Evolutionary conservation across 2,797 vertebrate species (phyloP).

Genomic region (Ctenochaetus hawaiiensis): DNA sequence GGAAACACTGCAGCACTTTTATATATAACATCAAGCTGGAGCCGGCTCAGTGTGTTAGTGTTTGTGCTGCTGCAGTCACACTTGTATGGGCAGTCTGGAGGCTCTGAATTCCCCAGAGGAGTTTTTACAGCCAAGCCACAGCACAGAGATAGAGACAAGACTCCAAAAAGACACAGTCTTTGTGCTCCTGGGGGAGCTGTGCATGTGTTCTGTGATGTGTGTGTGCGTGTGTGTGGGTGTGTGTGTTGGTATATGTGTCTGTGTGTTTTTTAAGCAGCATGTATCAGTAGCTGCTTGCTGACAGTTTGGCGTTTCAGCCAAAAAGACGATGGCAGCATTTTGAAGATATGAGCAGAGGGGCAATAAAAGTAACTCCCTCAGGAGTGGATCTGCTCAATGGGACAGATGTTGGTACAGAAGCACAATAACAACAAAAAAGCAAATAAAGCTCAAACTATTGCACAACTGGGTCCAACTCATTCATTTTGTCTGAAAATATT

Average conservation of each 20-base stretch:
- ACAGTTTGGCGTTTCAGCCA: slow-evolving; percentile 32
- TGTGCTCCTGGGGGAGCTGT: slow-evolving; percentile 29
- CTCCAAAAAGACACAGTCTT: slow-evolving; percentile 28
- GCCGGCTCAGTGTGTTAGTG: slow-evolving; percentile 24
- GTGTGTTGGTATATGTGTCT: background rate
- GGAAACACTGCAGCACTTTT: slow-evolving; percentile 68
- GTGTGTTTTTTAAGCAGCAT: background rate
- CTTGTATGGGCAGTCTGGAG: slow-evolving; percentile 41
- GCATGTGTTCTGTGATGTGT: slow-evolving; percentile 8
- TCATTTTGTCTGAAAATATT: background rate
- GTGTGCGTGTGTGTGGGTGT: slow-evolving; percentile 10
- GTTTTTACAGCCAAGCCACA: slow-evolving; percentile 26
- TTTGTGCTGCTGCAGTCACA: slow-evolving; percentile 30
- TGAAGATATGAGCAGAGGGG: slow-evolving; percentile 10
- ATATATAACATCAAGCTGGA: slow-evolving; percentile 36
- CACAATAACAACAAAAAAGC: background rate
- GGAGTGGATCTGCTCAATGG: slow-evolving; percentile 12
- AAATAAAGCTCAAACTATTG: background rate
- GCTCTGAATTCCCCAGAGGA: slow-evolving; percentile 49
- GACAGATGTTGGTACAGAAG: slow-evolving; percentile 2
- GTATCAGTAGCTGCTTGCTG: slow-evolving; percentile 8
- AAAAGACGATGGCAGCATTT: slow-evolving; percentile 29
- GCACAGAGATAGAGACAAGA: slow-evolving; percentile 18
- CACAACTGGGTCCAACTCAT: background rate
- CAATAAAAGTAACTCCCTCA: slow-evolving; percentile 16